Base-by-base conservation (phyloP, 2,888 invertebrate genomes). In the Linyphia triangularis region DNA sequence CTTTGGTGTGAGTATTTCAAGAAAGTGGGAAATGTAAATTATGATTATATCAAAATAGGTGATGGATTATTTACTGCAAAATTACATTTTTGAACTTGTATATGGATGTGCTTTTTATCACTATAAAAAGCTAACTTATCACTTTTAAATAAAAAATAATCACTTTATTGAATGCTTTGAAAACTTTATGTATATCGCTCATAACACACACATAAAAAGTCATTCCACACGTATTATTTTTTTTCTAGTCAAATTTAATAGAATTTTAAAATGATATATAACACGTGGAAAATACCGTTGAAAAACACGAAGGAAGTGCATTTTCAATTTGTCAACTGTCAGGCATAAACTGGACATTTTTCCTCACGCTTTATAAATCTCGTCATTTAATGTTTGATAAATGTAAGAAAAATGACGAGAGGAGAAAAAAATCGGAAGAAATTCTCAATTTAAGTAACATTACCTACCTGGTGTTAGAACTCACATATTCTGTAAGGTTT, bases 271-370 rank as follows among this genome's bases (percentile, higher is more conserved):
- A 67, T 81, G 75, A 88, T 88, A 65, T 88, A 81, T 81, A 67
- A 81, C 59, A 24, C n/a, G 13, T 13, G 67, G 72, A 40, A 72
- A 37, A n/a, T 63, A n/a, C 22, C 22, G 57, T 13, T 67, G 37
- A 61, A 70, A 83, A 73, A 77, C 61, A 67, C 26, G 30, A n/a
- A 28, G 70, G 85, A 70, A 72, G 63, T 37, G 85, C 61, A 22
- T 61, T 81, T 81, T 75, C 86, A 81, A 88, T 88, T 88, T 88
- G 86, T 88, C 86, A 81, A 81, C 67, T 75, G 73, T 69, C 73
- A 61, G 85, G 85, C 85, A 79, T 86, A 86, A 81, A 88, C 86
- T 75, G 75, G 86, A 88, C 86, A 81, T 75, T 81, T 88, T 73
- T 79, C 73, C 30, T 59, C 75, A 28, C 69, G 75, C 61, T 86